Base-by-base conservation (phyloP, 2,797 vertebrate genomes). In the Moxostoma hubbsi region DNA sequence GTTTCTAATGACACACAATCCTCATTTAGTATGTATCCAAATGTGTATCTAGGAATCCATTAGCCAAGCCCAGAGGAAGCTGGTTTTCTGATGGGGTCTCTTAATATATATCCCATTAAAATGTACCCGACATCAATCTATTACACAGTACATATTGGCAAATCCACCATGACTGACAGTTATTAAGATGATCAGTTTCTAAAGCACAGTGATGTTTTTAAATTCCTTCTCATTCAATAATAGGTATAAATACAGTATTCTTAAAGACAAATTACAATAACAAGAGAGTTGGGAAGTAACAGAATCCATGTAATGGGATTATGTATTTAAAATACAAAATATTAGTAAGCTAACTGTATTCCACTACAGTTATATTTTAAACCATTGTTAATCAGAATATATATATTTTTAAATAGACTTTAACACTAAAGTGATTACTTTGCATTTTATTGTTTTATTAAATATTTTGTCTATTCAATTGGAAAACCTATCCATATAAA, bases 71-170 rank as follows among this genome's bases (percentile, higher is more conserved):
- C 82, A 77, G 73, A 89, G 86, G 87, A 87, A 84, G 82, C 66
- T 49, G 4, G 59, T 59, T 58, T 85, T 79, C 65, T 82, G 58
- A 80, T 84, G 43, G 50, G 81, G 84, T 87, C 83, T 89, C 78
- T 81, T 59, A 67, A 0, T 87, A 87, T 77, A 65, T 87, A 85
- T 88, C 79, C 84, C 80, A 88, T 90, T 75, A 81, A 86, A 80
- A 50, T 62, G 11, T 70, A 16, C 67, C 84, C 81, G 65, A 88
- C 77, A 84, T 53, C 83, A 75, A 84, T 83, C 69, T 65, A 77
- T 75, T 82, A 13, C 70, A n/a, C 65, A 69, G 75, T 75, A 69
- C 55, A n/a, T 57, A 63, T 36, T 49, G 18, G 50, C 51, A 64
- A 76, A 71, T 50, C 66, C 77, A 71, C 1, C 53, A 57, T 65